Evolutionary conservation across 1,140 invertebrate species (phyloP), one percentile per base, ranked within the genome.

Genomic region (Aphelenchoides fujianensis): DNA sequence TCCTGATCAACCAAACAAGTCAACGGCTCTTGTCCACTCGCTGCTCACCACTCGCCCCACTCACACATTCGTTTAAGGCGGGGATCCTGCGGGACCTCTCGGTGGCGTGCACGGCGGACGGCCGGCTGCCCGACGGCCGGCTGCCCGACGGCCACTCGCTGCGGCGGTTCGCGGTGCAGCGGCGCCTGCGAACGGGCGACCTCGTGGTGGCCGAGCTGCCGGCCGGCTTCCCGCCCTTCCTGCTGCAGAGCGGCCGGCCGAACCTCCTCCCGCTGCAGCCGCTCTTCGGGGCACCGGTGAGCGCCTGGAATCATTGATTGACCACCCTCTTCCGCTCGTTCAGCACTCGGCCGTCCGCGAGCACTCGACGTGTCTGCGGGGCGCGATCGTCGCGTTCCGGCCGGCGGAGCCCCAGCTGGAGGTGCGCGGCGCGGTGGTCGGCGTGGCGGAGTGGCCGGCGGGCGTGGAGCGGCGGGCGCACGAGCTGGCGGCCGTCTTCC

Each of bases 121-220:
- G n/a, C 23, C 63, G 36, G 16, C 31, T 66, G 2, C 16, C 31
- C 2, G 63, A 66, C 31, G 53, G 16, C 53, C 2, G n/a, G n/a
- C 31, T 66, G 2, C 16, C 31, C 2, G 63, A 66, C 31, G 53
- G 16, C 53, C 2, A 36, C 31, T 34, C 36, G 1, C 12, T 30
- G 1, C 63, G 63, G 19, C 16, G n/a, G n/a, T 66, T 66, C 36
- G n/a, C 16, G 12, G 31, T 66, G 19, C 31, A 31, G 1, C 19
- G 53, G 30, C 31, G 1, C 19, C 37, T 66, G 19, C 31, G 31
- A 16, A 9, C 27, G 53, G 31, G 12, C 16, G 32, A 9, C 53
- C 32, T 66, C 31, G 23, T 66, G 63, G 32, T 66, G 23, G 16
- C 63, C n/a, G 63, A 66, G n/a, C 27, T 66, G 16, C 0, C 63